These are phyloP conservation scores for Zhuqinia jingwanae DNA, from an alignment of 2,888 invertebrate genomes.

Conservation along the genomic window DNA sequence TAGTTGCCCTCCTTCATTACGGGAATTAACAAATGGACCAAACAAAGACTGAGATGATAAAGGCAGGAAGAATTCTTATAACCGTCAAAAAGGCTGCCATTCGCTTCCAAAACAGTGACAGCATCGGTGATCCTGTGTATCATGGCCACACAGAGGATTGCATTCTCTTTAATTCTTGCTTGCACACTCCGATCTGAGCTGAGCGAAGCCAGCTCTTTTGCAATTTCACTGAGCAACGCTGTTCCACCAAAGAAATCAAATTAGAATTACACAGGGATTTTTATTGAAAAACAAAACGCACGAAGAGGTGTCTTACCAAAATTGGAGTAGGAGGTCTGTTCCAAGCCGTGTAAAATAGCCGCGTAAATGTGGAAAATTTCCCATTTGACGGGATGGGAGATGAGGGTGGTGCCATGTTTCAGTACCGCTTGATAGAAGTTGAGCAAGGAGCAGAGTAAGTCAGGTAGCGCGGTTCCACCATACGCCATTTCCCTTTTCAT, in stretches of 20 bases:
- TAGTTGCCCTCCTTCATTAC: conserved; percentile 43
- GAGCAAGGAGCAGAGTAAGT: conserved; percentile 69
- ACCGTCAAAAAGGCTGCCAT: conserved; percentile 53
- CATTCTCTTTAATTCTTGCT: conserved; percentile 48
- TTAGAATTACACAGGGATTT: not conserved
- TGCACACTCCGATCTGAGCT: conserved; percentile 14
- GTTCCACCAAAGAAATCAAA: not conserved
- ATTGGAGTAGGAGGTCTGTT: conserved; percentile 62
- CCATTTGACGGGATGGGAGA: conserved; percentile 46
- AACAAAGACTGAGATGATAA: conserved; percentile 70
- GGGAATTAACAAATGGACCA: conserved; percentile 69
- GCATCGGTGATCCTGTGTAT: conserved; percentile 67
- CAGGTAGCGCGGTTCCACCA: conserved; percentile 73
- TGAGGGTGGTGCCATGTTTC: conserved; percentile 34
- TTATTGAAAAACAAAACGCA: not conserved
- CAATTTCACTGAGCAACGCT: conserved; percentile 35
- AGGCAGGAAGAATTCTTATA: conserved; percentile 72
- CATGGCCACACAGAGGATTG: conserved; percentile 53
- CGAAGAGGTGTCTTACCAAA: conserved; percentile 40
- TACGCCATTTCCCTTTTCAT: conserved; percentile 49
- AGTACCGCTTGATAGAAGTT: conserved; percentile 73
- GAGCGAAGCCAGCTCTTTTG: conserved; percentile 13
- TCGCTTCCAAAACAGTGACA: conserved; percentile 67
- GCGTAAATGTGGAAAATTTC: conserved; percentile 71
- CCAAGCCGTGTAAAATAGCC: conserved; percentile 68